Conservation (phyloP, 1,140 invertebrate species). For the Philotrypesis tridentata region DNA sequence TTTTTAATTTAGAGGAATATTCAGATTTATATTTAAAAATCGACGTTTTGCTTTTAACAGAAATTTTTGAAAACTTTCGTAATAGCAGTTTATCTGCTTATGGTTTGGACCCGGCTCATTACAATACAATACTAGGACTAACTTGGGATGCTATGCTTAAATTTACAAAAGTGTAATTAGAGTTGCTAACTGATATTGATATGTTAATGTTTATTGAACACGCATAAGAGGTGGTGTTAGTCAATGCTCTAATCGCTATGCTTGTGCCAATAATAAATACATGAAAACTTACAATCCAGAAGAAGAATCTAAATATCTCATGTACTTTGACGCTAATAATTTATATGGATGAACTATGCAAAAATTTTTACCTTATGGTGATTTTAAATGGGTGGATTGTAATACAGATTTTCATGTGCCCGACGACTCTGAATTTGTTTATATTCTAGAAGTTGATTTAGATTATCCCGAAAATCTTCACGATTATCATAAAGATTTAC, state of each 20-base stretch:
- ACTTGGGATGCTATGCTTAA: too few relatives aligned
- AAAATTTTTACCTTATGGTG: too few relatives aligned
- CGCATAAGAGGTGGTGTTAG: background rate
- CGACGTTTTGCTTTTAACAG: too few relatives aligned
- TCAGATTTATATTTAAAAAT: slow-evolving; percentile 70
- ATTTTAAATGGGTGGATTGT: too few relatives aligned
- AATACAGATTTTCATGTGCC: background rate
- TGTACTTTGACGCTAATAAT: too few relatives aligned
- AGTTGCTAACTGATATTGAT: slow-evolving; percentile 63
- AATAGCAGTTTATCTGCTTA: too few relatives aligned
- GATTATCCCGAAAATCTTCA: slow-evolving; percentile 1
- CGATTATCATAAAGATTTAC: too few relatives aligned
- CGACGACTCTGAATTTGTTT: background rate
- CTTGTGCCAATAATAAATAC: background rate
- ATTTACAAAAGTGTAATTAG: background rate
- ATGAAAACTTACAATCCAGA: background rate
- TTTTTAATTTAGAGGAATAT: slow-evolving; percentile 66
- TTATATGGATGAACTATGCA: too few relatives aligned
- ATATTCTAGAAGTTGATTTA: too few relatives aligned
- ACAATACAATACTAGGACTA: slow-evolving; percentile 56
- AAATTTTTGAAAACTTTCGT: too few relatives aligned
- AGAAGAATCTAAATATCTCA: too few relatives aligned
- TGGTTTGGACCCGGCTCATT: too few relatives aligned
- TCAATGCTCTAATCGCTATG: background rate
- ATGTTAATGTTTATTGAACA: background rate